Base-by-base conservation (phyloP, 2,113 vertebrate species). In the Zeus faber region DNA sequence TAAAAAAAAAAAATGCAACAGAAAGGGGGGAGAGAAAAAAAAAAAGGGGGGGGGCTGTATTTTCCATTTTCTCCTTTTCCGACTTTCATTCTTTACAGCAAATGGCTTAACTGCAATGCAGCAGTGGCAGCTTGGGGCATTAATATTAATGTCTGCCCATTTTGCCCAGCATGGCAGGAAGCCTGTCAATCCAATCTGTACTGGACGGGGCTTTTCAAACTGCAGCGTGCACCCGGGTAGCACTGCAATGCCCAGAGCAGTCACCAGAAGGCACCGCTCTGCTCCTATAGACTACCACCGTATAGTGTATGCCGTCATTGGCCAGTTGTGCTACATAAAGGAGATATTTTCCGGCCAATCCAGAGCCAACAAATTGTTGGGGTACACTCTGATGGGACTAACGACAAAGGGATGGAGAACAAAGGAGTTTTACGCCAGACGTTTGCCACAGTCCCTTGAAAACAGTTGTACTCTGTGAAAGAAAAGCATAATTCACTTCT, bases 121-220 rank as follows among this genome's bases (percentile, higher is more conserved):
- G 84, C 80, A 85, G 47, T 85, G 60, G 65, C 72, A 78, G 82
- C 70, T 54, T 81, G 72, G 72, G 58, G 63, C 78, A 87, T 89
- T 83, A 85, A 88, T 86, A 87, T 87, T 89, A 84, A 87, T 86
- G 81, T 62, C 74, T 62, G 41, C 65, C 80, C 69, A 76, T 83
- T 84, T 81, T n/a, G 56, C 80, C 79, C 76, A 78, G 54, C 60
- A 16, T 85, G 84, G 72, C 52, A 77, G 79, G 65, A 75, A 81
- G 63, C 67, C 76, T 84, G 81, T 85, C 84, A 83, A 76, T 87
- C 82, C 62, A 54, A 21, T 39, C 69, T 67, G 47, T 54, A 53
- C 61, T 72, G 68, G 56, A 76, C 43, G 29, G 68, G 61, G 53
- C 66, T 50, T 44, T 5, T 2, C 33, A 11, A 39, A 45, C 49